Evolutionary conservation across 35 echinoderm and acorn worm genomes (phyloP).

Genomic region (Heliocidaris erythrogramma): DNA sequence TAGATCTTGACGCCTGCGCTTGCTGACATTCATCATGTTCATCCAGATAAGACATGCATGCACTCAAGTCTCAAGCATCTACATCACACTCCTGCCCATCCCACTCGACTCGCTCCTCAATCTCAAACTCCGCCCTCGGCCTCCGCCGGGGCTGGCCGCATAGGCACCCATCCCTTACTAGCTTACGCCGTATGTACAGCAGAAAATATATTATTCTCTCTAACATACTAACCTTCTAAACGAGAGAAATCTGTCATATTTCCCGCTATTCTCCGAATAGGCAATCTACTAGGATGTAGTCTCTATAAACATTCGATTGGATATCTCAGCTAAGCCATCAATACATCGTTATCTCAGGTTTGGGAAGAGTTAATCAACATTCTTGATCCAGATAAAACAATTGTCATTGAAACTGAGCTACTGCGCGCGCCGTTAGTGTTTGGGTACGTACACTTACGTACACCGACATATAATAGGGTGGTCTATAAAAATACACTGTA

Average conservation of each 20-base stretch:
- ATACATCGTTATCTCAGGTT: not conserved
- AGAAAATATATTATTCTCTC: not conserved
- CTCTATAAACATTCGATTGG: not conserved
- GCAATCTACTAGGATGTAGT: not conserved
- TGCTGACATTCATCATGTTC: no score
- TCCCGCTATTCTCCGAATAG: not conserved
- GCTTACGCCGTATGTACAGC: no score
- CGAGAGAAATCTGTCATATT: slow-evolving; percentile 28
- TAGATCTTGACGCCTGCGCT: no score
- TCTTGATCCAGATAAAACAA: no score
- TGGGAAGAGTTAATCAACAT: no score
- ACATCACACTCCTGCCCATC: not conserved
- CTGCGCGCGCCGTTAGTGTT: no score
- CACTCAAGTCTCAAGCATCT: no score
- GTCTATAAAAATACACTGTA: no score
- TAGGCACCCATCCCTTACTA: not conserved
- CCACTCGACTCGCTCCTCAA: not conserved
- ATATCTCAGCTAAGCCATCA: not conserved
- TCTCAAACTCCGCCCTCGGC: not conserved
- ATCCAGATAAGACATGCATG: no score
- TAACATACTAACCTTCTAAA: slow-evolving; percentile 36
- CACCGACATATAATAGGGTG: no score
- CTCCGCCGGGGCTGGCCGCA: not conserved
- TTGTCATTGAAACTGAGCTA: no score
- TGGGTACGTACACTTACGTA: no score